Evolutionary conservation across 2,113 vertebrate species (phyloP), one percentile per base, ranked within the genome.

Genomic region (Tragelaphus strepsiceros): DNA sequence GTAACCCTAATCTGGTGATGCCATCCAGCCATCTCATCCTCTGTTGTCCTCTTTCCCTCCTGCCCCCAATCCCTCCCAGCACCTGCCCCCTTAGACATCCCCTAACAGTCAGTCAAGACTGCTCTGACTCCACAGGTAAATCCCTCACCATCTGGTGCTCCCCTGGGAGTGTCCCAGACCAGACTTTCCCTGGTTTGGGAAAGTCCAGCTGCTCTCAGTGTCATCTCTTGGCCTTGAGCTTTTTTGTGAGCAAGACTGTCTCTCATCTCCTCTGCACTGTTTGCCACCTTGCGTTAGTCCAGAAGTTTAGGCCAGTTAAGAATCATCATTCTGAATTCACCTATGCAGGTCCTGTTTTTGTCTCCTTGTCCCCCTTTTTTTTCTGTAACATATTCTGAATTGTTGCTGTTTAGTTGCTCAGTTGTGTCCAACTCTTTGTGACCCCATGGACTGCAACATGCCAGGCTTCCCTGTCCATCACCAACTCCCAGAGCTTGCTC

Each of bases 71-170:
- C 2, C 11, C 49, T 49, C 49, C 11, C 49, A 49, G 49, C 49
- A 49, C 51, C 90, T 74, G 12, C 62, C 13, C 26, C 39, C 24
- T n/a, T 30, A n/a, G 51, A 49, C 5, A 43, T 0, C 61, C 58
- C 51, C 1, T 14, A 59, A 46, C 2, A 30, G n/a, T 17, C 77
- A 56, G 46, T 82, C 59, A 43, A 93, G 71, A 71, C 43, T 10
- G 7, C 85, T 86, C 53, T 86, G 80, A 67, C 81, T 62, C 81
- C 19, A n/a, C 17, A 92, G 67, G 64, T 80, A 80, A 53, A 96
- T 16, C 89, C 67, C 32, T 92, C 46, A 43, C 22, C 35, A 56
- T 6, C n/a, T 3, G 6, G 43, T 10, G 8, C 67, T 62, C 35
- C 80, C 35, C 19, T 28, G 15, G 67, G 67, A 11, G 19, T 0